phyloP scores from a whole-genome alignment of 2,797 vertebrate genomes.

The Phoxinus dragarum region DNA sequence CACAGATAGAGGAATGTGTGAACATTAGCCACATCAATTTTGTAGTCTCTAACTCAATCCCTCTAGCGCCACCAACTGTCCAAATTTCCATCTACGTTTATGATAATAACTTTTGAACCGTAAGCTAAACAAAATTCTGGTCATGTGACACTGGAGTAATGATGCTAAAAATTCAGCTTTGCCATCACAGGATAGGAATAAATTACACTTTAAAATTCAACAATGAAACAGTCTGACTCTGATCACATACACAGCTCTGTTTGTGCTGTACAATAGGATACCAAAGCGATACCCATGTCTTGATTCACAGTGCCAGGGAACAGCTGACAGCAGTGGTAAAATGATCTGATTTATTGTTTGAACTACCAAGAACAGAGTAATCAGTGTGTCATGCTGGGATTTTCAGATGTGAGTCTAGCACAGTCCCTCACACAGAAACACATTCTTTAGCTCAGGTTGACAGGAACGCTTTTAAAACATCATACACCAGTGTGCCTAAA shows the following conservation, averaged over 20 bases:
- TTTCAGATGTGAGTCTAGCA: constrained; percentile 29
- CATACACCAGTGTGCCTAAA: constrained; percentile 59
- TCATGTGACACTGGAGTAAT: not conserved
- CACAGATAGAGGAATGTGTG: no score
- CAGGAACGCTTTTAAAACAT: constrained; percentile 38
- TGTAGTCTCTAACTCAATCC: no score
- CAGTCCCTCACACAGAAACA: constrained; percentile 12
- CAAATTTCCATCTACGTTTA: no score
- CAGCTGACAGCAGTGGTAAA: constrained; percentile 42
- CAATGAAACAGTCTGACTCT: not conserved
- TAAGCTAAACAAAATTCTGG: no score
- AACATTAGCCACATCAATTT: no score
- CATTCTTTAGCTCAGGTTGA: constrained; percentile 43
- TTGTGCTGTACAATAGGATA: not conserved
- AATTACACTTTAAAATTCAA: not conserved
- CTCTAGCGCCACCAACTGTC: no score
- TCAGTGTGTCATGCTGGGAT: constrained; percentile 34
- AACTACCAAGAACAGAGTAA: constrained; percentile 36
- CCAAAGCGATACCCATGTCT: not conserved
- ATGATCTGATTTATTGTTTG: constrained; percentile 40
- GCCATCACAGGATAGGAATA: not conserved
- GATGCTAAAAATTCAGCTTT: not conserved
- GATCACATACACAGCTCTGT: not conserved
- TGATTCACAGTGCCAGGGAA: constrained; percentile 19
- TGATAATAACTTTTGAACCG: no score